Base-by-base conservation (phyloP, 2,888 invertebrate genomes). In the Xestia xanthographa region DNA sequence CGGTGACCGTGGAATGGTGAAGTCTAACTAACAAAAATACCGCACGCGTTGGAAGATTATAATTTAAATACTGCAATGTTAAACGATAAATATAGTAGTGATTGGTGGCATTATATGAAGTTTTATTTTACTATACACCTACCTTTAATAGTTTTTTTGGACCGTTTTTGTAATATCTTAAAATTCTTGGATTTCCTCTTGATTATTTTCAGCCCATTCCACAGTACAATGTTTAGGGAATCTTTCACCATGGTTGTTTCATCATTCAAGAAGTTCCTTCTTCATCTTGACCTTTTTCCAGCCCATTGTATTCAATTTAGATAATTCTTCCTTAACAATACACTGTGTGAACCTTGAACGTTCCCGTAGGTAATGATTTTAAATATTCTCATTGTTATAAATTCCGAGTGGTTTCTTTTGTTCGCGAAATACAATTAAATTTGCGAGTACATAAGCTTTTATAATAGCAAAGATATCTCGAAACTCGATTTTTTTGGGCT, bases 391-490 rank as follows among this genome's bases (percentile, higher is more conserved):
- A 77, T 82, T 77, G 82, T 80, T 66, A 70, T 70, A 67, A 74
- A 80, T 66, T 66, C 60, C 11, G n/a, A 82, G 66, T 77, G 80
- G 77, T 77, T 80, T 60, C 82, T 77, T 80, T 80, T 80, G 82
- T 80, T 82, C 66, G 80, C 34, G 53, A 76, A 82, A 80, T 66
- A 82, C 80, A 80, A 82, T 82, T 80, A 80, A 82, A 69, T 80
- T 77, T 20, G 12, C 48, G 77, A 70, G 53, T 77, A 77, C 53
- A 69, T 76, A 69, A 70, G 79, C 77, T 66, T 82, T 60, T 76
- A 60, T 79, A 82, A 76, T 56, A 66, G 66, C 29, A 65, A 66
- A 82, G 48, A 66, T 80, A 76, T 82, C 79, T 69, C 14, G 60
- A 41, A 77, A 70, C 77, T 53, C 53, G 38, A 26, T 66, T 66